These are phyloP conservation scores for Xestia ashworthii DNA, from an alignment of 2,888 invertebrate genomes.

Conservation along the genomic window DNA sequence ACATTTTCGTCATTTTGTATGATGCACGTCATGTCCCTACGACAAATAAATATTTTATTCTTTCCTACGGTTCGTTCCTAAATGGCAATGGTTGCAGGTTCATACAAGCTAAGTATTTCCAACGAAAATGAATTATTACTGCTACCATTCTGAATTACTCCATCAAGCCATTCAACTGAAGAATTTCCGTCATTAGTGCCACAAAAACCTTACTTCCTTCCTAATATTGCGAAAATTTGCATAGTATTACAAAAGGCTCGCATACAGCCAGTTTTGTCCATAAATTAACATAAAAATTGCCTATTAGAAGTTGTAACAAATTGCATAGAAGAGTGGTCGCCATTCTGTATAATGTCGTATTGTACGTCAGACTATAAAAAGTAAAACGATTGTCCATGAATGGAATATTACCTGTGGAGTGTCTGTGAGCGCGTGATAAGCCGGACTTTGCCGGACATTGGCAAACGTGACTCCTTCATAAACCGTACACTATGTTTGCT, in stretches of 20 bases:
- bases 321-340: conserved; percentile 26
- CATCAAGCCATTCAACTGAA: conserved; percentile 21
- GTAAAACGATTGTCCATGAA: conserved; percentile 47
- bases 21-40: too few relatives aligned
- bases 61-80: not conserved
- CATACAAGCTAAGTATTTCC: not conserved
- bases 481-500: conserved; percentile 33
- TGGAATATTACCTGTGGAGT: conserved; percentile 53
- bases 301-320: conserved; percentile 26
- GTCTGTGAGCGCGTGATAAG: conserved; percentile 55
- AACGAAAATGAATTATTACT: not conserved
- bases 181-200: conserved; percentile 19
- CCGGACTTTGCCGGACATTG: conserved; percentile 34
- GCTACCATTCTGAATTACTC: not conserved
- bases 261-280: conserved; percentile 15
- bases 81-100: not conserved
- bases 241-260: conserved; percentile 36
- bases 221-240: conserved; percentile 27
- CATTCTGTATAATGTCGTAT: conserved; percentile 14
- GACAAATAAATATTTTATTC: too few relatives aligned
- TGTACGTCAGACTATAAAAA: conserved; percentile 54
- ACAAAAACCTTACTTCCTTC: conserved; percentile 10
- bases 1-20: too few relatives aligned
- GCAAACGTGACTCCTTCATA: conserved; percentile 61
- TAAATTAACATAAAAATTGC: conserved; percentile 53